Evolutionary conservation across 2,113 vertebrate species (phyloP).

Genomic region (Gymnobelideus leadbeateri): DNA sequence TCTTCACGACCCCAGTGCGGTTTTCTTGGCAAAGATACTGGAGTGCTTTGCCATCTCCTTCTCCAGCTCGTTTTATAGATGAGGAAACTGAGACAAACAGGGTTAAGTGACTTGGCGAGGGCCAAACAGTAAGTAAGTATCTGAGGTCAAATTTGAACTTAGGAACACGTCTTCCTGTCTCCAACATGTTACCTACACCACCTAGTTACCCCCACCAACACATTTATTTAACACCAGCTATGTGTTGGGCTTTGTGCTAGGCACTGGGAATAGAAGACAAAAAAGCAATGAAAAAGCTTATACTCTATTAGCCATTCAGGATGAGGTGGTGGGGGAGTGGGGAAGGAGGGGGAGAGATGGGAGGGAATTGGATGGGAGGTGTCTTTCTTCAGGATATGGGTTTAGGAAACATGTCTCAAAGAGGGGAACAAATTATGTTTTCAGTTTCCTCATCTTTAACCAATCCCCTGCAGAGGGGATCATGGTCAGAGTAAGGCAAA

Average conservation of each 20-base stretch:
- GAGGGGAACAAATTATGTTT: neutral
- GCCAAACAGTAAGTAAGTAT: neutral
- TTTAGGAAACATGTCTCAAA: neutral
- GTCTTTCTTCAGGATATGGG: neutral
- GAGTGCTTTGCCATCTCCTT: too few species aligned
- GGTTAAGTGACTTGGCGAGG: too few species aligned
- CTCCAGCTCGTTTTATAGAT: neutral
- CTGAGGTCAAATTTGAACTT: neutral
- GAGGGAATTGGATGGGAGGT: neutral
- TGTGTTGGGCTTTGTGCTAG: neutral
- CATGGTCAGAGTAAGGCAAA: neutral
- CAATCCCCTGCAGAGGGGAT: neutral
- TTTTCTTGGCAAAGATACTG: too few species aligned
- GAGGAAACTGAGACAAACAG: neutral
- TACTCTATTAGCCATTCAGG: neutral
- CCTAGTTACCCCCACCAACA: neutral
- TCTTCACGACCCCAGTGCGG: too few species aligned
- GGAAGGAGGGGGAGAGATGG: neutral
- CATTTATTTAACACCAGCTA: neutral
- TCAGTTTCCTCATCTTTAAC: neutral
- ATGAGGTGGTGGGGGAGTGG: neutral
- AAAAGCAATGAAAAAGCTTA: neutral
- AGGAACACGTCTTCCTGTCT: neutral
- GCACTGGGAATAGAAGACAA: neutral
- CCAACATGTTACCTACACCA: neutral